Percentiles rank a stretch among this genome's conserved stretches.
Evolutionary conservation across 2,888 invertebrate species (phyloP).

Genomic region (Escarpia spicata): DNA sequence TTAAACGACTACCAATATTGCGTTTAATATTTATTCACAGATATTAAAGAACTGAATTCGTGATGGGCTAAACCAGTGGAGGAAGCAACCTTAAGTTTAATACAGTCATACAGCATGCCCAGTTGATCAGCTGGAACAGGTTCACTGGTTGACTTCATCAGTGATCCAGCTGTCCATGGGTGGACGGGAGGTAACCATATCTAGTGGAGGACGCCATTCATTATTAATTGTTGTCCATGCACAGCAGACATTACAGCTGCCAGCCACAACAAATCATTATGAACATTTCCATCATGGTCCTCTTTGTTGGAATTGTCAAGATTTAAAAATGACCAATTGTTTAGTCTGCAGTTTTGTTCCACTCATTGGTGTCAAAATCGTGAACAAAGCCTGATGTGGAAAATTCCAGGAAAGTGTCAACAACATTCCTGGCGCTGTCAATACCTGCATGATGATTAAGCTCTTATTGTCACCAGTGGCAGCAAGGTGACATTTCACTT

Average conservation of each 20-base stretch:
- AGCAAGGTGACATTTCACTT: not conserved
- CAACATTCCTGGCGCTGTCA: not conserved
- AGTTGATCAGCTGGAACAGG: not conserved
- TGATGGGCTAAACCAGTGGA: too few relatives aligned
- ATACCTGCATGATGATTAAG: not conserved
- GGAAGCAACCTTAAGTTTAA: too few relatives aligned
- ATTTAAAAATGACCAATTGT: not conserved
- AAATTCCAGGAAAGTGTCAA: not conserved
- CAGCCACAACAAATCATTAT: not conserved
- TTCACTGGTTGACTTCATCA: not conserved
- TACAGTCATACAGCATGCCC: too few relatives aligned
- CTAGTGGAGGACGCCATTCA: not conserved
- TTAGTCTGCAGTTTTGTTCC: not conserved
- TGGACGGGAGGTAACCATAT: not conserved
- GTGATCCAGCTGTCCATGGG: not conserved
- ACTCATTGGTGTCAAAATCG: not conserved
- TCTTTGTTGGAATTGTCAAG: not conserved
- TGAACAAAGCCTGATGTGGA: not conserved
- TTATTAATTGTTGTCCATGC: not conserved
- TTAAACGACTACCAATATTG: too few relatives aligned
- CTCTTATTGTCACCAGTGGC: not conserved
- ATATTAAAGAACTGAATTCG: too few relatives aligned
- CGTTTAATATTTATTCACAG: too few relatives aligned
- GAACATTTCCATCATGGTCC: not conserved
- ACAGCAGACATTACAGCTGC: not conserved